phyloP scores from a whole-genome alignment of 2,113 vertebrate genomes.

The Vombatus ursinus region DNA sequence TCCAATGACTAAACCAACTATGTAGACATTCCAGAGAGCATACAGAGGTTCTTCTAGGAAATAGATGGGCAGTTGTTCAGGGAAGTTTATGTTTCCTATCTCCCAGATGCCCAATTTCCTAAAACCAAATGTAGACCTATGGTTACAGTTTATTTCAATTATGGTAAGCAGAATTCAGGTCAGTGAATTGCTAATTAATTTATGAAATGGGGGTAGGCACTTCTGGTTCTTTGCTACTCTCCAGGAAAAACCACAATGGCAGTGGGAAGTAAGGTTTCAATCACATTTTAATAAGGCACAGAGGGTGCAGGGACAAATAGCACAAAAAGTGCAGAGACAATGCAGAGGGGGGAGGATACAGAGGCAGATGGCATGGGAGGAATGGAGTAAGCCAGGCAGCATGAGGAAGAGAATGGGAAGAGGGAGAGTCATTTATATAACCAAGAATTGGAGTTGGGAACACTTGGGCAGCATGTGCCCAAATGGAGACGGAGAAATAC shows the following conservation, averaged over 20 bases:
- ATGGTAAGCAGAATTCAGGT: neutral
- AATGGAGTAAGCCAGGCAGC: neutral
- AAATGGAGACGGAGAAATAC: neutral
- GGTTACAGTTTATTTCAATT: neutral
- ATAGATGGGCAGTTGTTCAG: neutral
- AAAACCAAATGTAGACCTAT: neutral
- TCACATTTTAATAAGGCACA: neutral
- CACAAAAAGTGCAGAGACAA: neutral
- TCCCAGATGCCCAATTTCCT: neutral
- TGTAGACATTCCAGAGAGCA: neutral
- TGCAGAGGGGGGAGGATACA: neutral
- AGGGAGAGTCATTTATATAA: neutral
- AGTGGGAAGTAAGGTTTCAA: neutral
- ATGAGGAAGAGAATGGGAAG: neutral
- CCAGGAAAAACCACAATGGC: neutral
- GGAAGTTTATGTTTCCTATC: neutral
- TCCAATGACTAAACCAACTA: neutral
- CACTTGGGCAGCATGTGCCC: neutral
- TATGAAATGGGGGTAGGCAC: neutral
- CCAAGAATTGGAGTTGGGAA: neutral
- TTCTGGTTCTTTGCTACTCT: neutral
- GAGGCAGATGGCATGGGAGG: neutral
- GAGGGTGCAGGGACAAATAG: neutral
- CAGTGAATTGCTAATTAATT: neutral
- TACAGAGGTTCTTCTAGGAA: fast-evolving